Percentiles rank a stretch among this genome's conserved stretches.
Conservation (phyloP, 2,797 vertebrate species). For the Danio aesculapii region DNA sequence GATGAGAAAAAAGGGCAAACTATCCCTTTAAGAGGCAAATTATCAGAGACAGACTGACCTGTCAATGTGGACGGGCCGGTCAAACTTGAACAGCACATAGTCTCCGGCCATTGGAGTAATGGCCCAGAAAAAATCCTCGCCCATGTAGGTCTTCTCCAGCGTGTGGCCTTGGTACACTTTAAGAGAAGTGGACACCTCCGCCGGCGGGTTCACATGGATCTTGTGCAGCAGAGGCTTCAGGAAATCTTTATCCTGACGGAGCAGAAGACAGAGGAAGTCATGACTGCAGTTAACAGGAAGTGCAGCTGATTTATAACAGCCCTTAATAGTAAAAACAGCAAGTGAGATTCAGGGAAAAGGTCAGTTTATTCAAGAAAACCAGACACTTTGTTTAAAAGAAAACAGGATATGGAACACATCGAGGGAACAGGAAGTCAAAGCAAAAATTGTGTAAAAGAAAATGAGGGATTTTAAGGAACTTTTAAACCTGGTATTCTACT, state of each 20-base stretch:
- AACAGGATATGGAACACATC: too few relatives aligned
- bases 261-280: background rate
- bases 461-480: background rate
- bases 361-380: background rate
- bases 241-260: conserved; percentile 94
- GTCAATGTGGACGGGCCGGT: conserved; percentile 93
- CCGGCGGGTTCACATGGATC: conserved; percentile 96
- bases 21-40: too few relatives aligned
- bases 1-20: too few relatives aligned
- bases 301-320: background rate
- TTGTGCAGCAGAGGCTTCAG: conserved; percentile 97
- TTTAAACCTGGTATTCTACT: background rate
- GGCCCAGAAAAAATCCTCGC: conserved; percentile 99
- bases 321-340: background rate
- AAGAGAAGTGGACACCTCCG: conserved; percentile 96
- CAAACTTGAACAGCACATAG: conserved; percentile 96
- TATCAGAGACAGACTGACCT: conserved; percentile 75
- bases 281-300: background rate
- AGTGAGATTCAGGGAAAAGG: background rate
- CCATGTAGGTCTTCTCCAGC: conserved; percentile 94
- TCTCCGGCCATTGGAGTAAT: conserved; percentile 92
- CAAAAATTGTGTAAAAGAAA: background rate
- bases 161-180: conserved; percentile 99
- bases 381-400: background rate
- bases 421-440: background rate